A percentile compares a stretch with the other conserved stretches of the same genome.
phyloP scores from a whole-genome alignment of 2,888 invertebrate genomes.

The Creontiades dilutus region DNA sequence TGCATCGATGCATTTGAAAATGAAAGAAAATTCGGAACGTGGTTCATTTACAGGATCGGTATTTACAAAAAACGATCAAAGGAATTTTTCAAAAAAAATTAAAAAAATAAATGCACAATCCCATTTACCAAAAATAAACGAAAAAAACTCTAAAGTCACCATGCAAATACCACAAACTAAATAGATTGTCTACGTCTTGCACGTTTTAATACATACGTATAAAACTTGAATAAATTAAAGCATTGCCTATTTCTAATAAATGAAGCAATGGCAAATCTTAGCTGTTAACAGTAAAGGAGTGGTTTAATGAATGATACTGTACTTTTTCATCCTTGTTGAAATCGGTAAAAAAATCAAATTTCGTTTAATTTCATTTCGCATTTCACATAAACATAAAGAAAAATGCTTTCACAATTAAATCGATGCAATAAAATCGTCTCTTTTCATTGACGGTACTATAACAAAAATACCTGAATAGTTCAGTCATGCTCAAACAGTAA shows the following conservation, averaged over 20 bases:
- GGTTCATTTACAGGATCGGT: slow-evolving; percentile 39
- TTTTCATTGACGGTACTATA: background rate
- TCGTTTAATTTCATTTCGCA: slow-evolving; percentile 68
- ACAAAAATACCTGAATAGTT: slow-evolving; percentile 36
- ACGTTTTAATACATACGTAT: slow-evolving; percentile 62
- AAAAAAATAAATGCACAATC: slow-evolving; percentile 57
- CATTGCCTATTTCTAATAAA: slow-evolving; percentile 69
- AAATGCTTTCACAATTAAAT: slow-evolving; percentile 67
- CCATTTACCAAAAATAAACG: slow-evolving; percentile 51
- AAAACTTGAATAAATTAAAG: slow-evolving; percentile 61
- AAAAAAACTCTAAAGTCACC: slow-evolving; percentile 61
- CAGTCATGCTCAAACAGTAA: slow-evolving; percentile 66
- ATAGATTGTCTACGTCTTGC: slow-evolving; percentile 65
- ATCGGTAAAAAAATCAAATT: slow-evolving; percentile 64
- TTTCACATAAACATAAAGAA: slow-evolving; percentile 66
- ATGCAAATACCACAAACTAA: slow-evolving; percentile 71
- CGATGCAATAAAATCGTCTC: slow-evolving; percentile 46
- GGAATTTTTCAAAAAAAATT: background rate
- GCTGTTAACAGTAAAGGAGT: slow-evolving; percentile 61
- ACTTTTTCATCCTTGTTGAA: slow-evolving; percentile 71
- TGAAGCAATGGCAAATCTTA: slow-evolving; percentile 67
- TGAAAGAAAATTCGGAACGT: slow-evolving; percentile 39
- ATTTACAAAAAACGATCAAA: slow-evolving; percentile 60
- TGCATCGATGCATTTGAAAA: slow-evolving; percentile 68
- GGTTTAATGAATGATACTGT: slow-evolving; percentile 65